Conservation (phyloP, 2,888 invertebrate species). For the Rapana venosa region DNA sequence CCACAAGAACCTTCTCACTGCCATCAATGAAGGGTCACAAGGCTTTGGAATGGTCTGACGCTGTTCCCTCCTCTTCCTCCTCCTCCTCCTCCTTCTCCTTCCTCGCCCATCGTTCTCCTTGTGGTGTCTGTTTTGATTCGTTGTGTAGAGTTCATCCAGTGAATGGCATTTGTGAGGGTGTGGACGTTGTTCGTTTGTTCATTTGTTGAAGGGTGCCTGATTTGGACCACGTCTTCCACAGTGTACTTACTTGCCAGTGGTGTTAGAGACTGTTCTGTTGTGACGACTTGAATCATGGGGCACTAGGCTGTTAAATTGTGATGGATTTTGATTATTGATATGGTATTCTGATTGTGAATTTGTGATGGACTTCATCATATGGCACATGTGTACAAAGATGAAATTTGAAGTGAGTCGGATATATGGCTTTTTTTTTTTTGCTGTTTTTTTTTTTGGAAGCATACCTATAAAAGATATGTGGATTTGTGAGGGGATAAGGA, state of each 20-base stretch:
- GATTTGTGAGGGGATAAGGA: too few relatives aligned
- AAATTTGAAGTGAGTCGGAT: too few relatives aligned
- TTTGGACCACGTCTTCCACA: background rate
- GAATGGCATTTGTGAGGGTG: background rate
- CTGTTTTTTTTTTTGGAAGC: too few relatives aligned
- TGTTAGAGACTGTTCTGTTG: too few relatives aligned
- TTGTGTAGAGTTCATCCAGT: background rate
- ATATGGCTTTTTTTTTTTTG: too few relatives aligned
- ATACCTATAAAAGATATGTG: too few relatives aligned
- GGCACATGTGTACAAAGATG: too few relatives aligned
- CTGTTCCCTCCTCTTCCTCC: background rate
- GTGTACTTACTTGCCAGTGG: background rate
- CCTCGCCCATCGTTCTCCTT: background rate
- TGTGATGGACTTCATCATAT: too few relatives aligned
- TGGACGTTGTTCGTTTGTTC: background rate
- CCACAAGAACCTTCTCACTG: conserved; percentile 91
- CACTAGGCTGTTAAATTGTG: too few relatives aligned
- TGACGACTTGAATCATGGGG: too few relatives aligned
- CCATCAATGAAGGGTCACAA: conserved; percentile 96
- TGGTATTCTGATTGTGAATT: too few relatives aligned
- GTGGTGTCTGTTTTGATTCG: background rate
- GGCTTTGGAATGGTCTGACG: conserved; percentile 85
- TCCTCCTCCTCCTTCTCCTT: background rate
- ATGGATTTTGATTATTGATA: too few relatives aligned
- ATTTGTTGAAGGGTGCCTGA: background rate